Conservation (phyloP, 2,113 vertebrate genomes). For the Campylomormyrus tamandua region DNA sequence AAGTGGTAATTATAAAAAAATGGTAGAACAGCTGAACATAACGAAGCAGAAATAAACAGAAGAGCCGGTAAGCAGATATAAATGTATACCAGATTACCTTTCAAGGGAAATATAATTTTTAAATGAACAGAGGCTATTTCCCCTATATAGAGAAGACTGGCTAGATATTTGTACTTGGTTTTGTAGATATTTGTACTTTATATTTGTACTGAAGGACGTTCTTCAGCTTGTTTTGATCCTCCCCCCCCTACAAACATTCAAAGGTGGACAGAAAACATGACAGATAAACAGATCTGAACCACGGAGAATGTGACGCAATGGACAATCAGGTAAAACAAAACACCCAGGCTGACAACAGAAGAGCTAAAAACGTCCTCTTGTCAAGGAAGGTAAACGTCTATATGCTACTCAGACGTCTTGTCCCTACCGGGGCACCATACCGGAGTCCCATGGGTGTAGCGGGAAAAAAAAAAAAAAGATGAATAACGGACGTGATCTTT, state of each 20-base stretch:
- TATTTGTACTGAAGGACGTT: no score
- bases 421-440: not conserved
- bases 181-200: no score
- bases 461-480: not conserved
- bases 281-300: not conserved
- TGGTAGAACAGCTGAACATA: not conserved
- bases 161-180: not conserved
- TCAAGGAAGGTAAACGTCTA: not conserved
- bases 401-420: not conserved
- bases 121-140: not conserved
- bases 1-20: not conserved
- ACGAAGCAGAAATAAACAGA: constrained; percentile 1
- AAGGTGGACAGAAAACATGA: not conserved
- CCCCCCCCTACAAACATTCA: not conserved
- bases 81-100: not conserved
- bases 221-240: not conserved
- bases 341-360: not conserved
- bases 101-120: not conserved
- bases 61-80: not conserved
- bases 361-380: not conserved
- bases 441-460: not conserved
- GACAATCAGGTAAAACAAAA: not conserved
- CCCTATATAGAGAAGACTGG: not conserved
- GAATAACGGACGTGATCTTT: not conserved
- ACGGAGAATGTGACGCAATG: not conserved